Base-by-base conservation (phyloP, 2,797 vertebrate species). In the Philypnodon macrostomus region DNA sequence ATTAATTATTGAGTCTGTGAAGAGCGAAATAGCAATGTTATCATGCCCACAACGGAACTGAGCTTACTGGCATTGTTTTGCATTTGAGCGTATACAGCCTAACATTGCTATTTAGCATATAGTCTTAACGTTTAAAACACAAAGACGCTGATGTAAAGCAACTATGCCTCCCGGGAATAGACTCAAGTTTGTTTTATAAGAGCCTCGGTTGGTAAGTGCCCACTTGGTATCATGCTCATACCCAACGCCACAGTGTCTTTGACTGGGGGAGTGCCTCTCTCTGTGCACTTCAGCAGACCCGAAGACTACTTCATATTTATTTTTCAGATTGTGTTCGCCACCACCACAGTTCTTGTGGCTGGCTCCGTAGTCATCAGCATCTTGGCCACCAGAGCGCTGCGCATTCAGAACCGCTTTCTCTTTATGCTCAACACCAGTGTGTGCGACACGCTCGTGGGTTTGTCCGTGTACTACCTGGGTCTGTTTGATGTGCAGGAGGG, bases 381-480 rank as follows among this genome's bases (percentile, higher is more conserved):
- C n/a, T 4, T 65, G 17, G 38, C 35, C 36, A 84, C 76, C 0
- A 38, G 47, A 1, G 40, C 66, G 4, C 76, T 83, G 13, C 62
- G 58, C 6, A 15, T 14, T 4, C 83, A 83, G 51, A 83, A 81
- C 54, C 70, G 85, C 14, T 86, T 86, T 7, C 53, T 87, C 27
- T 88, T 85, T 29, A 86, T 87, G 79, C 34, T 86, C 19, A 88
- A 86, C 69, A 87, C 85, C 12, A 84, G 83, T 66, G 61, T 67
- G 1, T 67, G 37, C 17, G 67, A 75, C 10, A 61, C 58, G 0
- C 0, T 63, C 4, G 24, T 27, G 0, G 67, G 71, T 4, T 33
- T 67, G 10, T 47, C 51, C 0, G 45, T 63, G 19, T 75, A 45
- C 14, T 75, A 70, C 9, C 45, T 40, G 1, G 58, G 53, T 4